These are phyloP conservation scores for Leucopsar rothschildi DNA, from an alignment of 2,113 vertebrate species.

Conservation along the genomic window DNA sequence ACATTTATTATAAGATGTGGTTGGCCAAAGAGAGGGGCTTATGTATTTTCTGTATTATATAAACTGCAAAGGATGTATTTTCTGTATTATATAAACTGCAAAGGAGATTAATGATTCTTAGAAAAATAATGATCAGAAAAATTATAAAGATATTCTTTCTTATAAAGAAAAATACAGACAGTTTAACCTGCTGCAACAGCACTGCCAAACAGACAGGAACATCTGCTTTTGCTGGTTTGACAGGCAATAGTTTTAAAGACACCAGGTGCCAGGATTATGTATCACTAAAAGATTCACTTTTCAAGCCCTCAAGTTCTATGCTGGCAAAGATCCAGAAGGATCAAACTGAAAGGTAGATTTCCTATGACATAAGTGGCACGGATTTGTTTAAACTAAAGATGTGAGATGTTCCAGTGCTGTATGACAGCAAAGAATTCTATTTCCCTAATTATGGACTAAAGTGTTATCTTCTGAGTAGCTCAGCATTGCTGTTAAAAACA, in stretches of 20 bases:
- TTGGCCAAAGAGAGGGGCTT: background rate
- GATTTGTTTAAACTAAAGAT: constrained; percentile 24
- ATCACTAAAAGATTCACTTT: background rate
- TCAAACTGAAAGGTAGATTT: constrained; percentile 17
- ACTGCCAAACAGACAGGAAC: background rate
- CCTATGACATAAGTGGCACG: background rate
- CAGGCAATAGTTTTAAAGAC: constrained; percentile 11
- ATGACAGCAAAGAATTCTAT: background rate
- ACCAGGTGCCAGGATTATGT: constrained; percentile 1
- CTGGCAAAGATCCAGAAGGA: constrained; percentile 26
- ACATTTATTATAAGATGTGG: constrained; percentile 9
- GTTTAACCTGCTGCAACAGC: background rate
- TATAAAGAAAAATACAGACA: background rate
- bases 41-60: background rate
- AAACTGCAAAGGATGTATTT: background rate
- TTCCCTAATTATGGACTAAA: background rate
- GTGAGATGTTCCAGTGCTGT: background rate
- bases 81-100: background rate
- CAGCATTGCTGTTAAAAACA: background rate
- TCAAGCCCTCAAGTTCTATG: background rate
- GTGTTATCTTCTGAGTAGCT: background rate
- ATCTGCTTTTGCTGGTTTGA: constrained; percentile 18
- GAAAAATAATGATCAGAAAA: constrained; percentile 25
- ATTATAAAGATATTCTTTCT: background rate
- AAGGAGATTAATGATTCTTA: background rate